phyloP scores from a whole-genome alignment of 1,140 invertebrate species.

The Drosophila saltans region DNA sequence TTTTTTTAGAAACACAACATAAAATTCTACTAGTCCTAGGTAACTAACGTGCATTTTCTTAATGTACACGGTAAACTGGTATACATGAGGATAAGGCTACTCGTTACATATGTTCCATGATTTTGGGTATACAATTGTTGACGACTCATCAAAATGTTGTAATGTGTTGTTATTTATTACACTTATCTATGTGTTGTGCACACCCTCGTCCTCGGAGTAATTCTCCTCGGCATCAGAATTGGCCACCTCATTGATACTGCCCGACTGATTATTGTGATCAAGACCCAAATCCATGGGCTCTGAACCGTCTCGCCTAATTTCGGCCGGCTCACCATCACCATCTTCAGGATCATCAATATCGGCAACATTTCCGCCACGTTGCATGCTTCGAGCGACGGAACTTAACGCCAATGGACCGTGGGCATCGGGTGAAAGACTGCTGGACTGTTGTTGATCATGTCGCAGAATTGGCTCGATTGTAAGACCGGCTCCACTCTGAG shows the following conservation, averaged over 20 bases:
- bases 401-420: slow-evolving; percentile 53
- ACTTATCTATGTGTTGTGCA: slow-evolving; percentile 70
- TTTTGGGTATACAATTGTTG: slow-evolving; percentile 67
- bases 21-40: slow-evolving; percentile 66
- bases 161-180: slow-evolving; percentile 23
- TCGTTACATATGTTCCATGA: slow-evolving; percentile 81
- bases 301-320: slow-evolving; percentile 66
- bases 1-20: slow-evolving; percentile 71
- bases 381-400: slow-evolving; percentile 38
- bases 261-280: slow-evolving; percentile 69
- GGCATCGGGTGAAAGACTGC: slow-evolving; percentile 55
- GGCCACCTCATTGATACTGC: slow-evolving; percentile 69
- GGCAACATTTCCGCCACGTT: slow-evolving; percentile 17
- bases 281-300: slow-evolving; percentile 79
- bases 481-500: slow-evolving; percentile 47
- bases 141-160: background rate
- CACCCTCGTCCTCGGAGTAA: slow-evolving; percentile 81
- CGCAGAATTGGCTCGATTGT: slow-evolving; percentile 73
- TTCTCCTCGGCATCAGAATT: slow-evolving; percentile 79
- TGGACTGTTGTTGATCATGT: slow-evolving; percentile 55
- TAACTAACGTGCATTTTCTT: slow-evolving; percentile 55
- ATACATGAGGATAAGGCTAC: slow-evolving; percentile 81
- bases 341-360: slow-evolving; percentile 35
- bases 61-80: slow-evolving; percentile 77
- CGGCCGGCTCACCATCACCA: slow-evolving; percentile 36